Conservation (phyloP, 2,113 vertebrate species). For the Alligator mississippiensis region DNA sequence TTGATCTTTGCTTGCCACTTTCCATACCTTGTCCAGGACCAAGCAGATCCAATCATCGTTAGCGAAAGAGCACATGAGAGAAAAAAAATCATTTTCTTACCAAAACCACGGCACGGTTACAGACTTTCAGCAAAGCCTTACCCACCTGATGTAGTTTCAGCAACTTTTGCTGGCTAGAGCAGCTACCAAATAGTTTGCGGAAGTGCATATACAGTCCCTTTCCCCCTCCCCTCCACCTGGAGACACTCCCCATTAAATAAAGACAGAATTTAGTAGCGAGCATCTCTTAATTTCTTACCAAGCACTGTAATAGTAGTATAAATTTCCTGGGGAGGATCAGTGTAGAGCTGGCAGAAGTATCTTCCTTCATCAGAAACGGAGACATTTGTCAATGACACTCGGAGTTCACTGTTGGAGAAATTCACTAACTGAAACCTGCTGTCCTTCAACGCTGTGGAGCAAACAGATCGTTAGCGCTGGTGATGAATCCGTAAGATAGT, state of each 20-base stretch:
- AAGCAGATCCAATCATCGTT: not conserved
- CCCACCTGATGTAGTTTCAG: not conserved
- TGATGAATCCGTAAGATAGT: rapidly evolving
- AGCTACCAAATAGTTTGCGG: not conserved
- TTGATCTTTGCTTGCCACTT: not conserved
- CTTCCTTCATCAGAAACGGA: slow-evolving; percentile 95
- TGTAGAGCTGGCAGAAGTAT: slow-evolving; percentile 99
- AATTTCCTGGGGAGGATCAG: slow-evolving; percentile 96
- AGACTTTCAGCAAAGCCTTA: not conserved
- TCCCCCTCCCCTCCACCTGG: rapidly evolving
- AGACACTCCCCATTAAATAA: rapidly evolving
- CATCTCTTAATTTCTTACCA: slow-evolving; percentile 72
- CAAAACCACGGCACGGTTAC: rapidly evolving
- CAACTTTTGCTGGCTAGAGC: not conserved
- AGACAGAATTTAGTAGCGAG: rapidly evolving
- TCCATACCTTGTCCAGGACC: too few relatives aligned
- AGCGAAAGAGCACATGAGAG: not conserved
- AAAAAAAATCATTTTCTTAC: not conserved
- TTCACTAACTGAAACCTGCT: slow-evolving; percentile 99
- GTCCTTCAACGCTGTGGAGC: slow-evolving; percentile 93
- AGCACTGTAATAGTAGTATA: slow-evolving; percentile 96
- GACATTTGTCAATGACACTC: slow-evolving; percentile 97
- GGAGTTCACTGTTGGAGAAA: slow-evolving; percentile 98
- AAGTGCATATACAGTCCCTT: rapidly evolving
- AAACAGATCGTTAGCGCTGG: slow-evolving; percentile 32